Evolutionary conservation across 2,888 invertebrate species (phyloP).

Genomic region (Pimpla rufipes): DNA sequence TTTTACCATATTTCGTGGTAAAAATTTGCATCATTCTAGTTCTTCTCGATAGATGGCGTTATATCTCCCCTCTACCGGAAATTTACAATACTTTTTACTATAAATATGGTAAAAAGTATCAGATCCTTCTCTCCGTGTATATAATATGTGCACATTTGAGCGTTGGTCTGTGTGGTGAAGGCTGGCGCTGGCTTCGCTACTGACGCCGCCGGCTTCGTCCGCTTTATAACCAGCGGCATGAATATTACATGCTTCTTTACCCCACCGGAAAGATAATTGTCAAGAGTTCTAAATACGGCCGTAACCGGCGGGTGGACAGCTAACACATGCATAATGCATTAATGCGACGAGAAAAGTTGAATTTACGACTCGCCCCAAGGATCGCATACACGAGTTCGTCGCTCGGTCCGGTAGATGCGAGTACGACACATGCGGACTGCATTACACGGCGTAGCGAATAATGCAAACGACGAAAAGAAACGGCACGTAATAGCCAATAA

Average conservation of each 20-base stretch:
- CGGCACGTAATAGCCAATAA: slow-evolving; percentile 24
- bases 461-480: slow-evolving; percentile 26
- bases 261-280: slow-evolving; percentile 85
- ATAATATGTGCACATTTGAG: slow-evolving; percentile 21
- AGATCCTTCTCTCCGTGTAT: no score
- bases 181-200: slow-evolving; percentile 34
- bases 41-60: no score
- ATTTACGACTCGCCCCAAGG: slow-evolving; percentile 76
- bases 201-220: slow-evolving; percentile 72
- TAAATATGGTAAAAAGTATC: no score
- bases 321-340: slow-evolving; percentile 81
- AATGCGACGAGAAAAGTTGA: slow-evolving; percentile 80
- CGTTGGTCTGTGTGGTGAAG: slow-evolving; percentile 2
- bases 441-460: slow-evolving; percentile 5
- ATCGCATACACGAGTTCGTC: slow-evolving; percentile 42
- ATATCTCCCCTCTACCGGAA: no score
- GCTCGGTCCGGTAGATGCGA: slow-evolving; percentile 30
- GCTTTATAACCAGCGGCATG: slow-evolving; percentile 80
- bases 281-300: slow-evolving; percentile 83
- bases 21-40: no score
- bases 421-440: background rate
- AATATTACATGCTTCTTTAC: slow-evolving; percentile 85
- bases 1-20: no score
- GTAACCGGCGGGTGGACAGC: slow-evolving; percentile 62
- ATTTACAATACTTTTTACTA: no score